Evolutionary conservation across 2,797 vertebrate species (phyloP).

Genomic region (Gambelia wislizenii): DNA sequence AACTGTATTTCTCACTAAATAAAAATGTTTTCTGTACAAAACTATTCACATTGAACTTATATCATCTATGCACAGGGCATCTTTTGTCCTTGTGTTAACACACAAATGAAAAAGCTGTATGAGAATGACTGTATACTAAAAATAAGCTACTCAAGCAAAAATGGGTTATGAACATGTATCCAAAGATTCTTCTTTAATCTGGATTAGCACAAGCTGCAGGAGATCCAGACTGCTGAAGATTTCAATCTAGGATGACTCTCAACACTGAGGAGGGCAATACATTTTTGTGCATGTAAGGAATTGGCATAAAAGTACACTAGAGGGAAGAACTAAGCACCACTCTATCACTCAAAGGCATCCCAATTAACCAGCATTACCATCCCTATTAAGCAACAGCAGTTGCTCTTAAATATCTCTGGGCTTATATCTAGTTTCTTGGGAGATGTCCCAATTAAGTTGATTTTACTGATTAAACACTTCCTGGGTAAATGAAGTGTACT

Average conservation of each 20-base stretch:
- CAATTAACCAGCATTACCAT: conserved; percentile 69
- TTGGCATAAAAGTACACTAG: conserved; percentile 30
- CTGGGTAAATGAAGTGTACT: conserved; percentile 79
- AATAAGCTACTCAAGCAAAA: neutral
- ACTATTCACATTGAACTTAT: neutral
- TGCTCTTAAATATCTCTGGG: conserved; percentile 76
- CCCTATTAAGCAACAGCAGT: conserved; percentile 69
- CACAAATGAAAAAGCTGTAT: neutral
- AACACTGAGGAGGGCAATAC: neutral
- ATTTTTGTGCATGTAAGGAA: neutral
- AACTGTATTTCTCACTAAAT: too few relatives aligned
- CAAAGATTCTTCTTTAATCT: neutral
- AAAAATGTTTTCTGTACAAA: neutral
- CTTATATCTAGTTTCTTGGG: conserved; percentile 78
- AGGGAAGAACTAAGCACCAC: conserved; percentile 43
- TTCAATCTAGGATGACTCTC: neutral
- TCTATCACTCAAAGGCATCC: conserved; percentile 64
- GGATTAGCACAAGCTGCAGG: neutral
- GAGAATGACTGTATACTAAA: neutral
- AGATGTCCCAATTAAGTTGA: conserved; percentile 80
- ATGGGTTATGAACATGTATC: neutral
- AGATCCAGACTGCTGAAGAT: neutral
- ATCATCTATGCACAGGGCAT: neutral
- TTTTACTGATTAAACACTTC: conserved; percentile 79
- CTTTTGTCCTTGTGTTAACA: neutral